phyloP scores from a whole-genome alignment of 2,888 invertebrate genomes.

The Keiferia lycopersicella region DNA sequence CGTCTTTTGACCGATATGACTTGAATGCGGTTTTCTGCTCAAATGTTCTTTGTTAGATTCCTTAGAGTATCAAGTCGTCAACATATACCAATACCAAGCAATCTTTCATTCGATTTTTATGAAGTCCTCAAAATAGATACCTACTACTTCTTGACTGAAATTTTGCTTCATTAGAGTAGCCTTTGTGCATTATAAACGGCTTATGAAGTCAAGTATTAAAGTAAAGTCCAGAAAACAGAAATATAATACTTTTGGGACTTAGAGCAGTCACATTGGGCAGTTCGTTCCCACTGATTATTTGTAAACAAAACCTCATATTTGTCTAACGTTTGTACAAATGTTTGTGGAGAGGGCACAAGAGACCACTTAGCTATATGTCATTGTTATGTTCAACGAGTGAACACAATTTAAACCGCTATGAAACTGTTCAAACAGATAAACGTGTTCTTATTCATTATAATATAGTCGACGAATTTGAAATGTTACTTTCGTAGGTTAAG shows the following conservation, averaged over 20 bases:
- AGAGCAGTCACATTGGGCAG: conserved; percentile 32
- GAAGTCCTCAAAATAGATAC: too few relatives aligned
- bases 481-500: too few relatives aligned
- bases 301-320: conserved; percentile 54
- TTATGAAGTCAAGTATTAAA: not conserved
- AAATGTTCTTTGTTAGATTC: too few relatives aligned
- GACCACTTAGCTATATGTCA: conserved; percentile 66
- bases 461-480: too few relatives aligned
- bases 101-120: too few relatives aligned
- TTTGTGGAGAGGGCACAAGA: conserved; percentile 65
- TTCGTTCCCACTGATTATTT: conserved; percentile 63
- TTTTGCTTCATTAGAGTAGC: too few relatives aligned
- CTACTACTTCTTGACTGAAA: too few relatives aligned
- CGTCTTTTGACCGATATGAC: not conserved
- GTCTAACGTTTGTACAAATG: conserved; percentile 60
- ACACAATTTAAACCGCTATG: conserved; percentile 20
- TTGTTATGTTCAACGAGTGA: conserved; percentile 56
- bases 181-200: too few relatives aligned
- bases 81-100: too few relatives aligned
- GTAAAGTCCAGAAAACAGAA: conserved; percentile 10
- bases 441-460: not conserved
- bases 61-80: too few relatives aligned
- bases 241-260: conserved; percentile 6
- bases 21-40: too few relatives aligned
- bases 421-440: conserved; percentile 2